phyloP scores from a whole-genome alignment of 1,140 invertebrate species.

The Bursaphelenchus mucronatus region DNA sequence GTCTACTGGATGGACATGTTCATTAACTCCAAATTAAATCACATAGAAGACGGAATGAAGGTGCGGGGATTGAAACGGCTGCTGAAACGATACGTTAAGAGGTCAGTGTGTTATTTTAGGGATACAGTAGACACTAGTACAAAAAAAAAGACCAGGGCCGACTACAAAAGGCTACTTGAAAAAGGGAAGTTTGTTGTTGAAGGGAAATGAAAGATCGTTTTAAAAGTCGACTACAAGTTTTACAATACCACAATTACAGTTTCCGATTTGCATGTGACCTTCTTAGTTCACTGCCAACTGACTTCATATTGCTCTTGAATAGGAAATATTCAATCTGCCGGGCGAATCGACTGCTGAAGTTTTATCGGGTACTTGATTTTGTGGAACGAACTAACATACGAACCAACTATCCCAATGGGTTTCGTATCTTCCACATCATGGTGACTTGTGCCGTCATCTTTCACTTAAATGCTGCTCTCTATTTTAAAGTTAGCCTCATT shows the following conservation, averaged over 20 bases:
- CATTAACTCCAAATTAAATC: slow-evolving; percentile 37
- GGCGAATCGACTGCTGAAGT: slow-evolving; percentile 37
- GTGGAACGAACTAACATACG: slow-evolving; percentile 45
- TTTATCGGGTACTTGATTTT: slow-evolving; percentile 29
- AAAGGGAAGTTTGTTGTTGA: neutral
- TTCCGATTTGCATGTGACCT: slow-evolving; percentile 37
- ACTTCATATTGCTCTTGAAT: slow-evolving; percentile 32
- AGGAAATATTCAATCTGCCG: slow-evolving; percentile 29
- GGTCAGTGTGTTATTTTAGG: slow-evolving; percentile 25
- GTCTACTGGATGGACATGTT: slow-evolving; percentile 40
- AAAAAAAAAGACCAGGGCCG: no score
- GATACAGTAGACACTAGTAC: neutral
- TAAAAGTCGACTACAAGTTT: neutral
- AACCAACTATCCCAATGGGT: slow-evolving; percentile 49
- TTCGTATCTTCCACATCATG: slow-evolving; percentile 49
- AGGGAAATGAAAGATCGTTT: no score
- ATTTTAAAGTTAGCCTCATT: slow-evolving; percentile 47
- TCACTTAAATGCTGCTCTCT: slow-evolving; percentile 49
- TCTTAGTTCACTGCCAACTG: slow-evolving; percentile 30
- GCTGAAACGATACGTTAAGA: slow-evolving; percentile 41
- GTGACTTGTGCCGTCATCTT: slow-evolving; percentile 42
- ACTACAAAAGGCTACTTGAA: slow-evolving; percentile 1
- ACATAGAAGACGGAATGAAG: slow-evolving; percentile 41
- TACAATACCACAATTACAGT: slow-evolving; percentile 22
- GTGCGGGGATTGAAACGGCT: slow-evolving; percentile 30